Percentiles rank a stretch among this genome's conserved stretches.
Conservation (phyloP, 2,113 vertebrate species). For the Anarrhichthys ocellatus region DNA sequence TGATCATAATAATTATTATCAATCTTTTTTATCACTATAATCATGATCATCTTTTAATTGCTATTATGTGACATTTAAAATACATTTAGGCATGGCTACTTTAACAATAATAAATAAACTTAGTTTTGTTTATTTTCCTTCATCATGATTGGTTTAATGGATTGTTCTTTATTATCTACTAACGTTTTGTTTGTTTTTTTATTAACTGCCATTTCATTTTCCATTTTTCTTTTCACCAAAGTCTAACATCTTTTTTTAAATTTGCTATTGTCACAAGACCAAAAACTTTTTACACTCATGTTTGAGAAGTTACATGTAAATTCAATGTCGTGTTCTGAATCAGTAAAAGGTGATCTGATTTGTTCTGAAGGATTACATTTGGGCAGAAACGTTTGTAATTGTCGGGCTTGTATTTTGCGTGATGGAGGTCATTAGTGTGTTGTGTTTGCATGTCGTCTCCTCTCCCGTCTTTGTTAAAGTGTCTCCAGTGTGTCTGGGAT, state of each 20-base stretch:
- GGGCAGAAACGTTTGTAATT: not conserved
- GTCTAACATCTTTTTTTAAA: not conserved
- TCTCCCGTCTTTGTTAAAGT: conserved; percentile 59
- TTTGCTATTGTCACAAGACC: not conserved
- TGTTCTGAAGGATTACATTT: conserved; percentile 21
- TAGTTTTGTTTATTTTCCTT: not conserved
- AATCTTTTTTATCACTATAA: not conserved
- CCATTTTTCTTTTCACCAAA: not conserved
- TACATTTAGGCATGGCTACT: not conserved
- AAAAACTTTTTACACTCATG: not conserved
- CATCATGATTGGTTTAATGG: not conserved
- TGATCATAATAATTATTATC: not conserved
- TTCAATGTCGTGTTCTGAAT: not conserved
- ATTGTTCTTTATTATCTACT: not conserved
- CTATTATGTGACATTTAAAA: not conserved
- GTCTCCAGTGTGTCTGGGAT: conserved; percentile 71
- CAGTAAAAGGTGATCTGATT: conserved; percentile 40
- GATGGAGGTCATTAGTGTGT: conserved; percentile 64
- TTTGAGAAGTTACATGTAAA: not conserved
- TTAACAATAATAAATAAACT: not conserved
- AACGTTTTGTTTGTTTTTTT: not conserved
- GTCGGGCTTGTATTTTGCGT: conserved; percentile 2
- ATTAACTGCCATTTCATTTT: not conserved
- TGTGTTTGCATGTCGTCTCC: conserved; percentile 47
- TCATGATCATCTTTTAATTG: not conserved